phyloP scores from a whole-genome alignment of 2,113 vertebrate genomes.

The Spheniscus mendiculus region DNA sequence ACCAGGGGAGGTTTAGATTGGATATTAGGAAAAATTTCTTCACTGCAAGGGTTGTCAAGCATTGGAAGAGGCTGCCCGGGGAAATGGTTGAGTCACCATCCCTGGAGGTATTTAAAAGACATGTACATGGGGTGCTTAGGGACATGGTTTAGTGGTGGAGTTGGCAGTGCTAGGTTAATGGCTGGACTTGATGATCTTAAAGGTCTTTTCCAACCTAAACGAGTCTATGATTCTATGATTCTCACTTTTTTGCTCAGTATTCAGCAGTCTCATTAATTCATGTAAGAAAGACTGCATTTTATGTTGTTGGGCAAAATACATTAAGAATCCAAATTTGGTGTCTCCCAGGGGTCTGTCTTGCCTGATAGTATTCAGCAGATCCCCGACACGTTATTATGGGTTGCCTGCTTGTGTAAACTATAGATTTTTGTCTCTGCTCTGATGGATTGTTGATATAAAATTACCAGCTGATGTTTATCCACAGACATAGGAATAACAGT shows the following conservation, averaged over 20 bases:
- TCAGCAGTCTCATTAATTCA: not conserved
- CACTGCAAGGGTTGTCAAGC: too few species aligned
- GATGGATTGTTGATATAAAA: slow-evolving; percentile 3
- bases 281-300: not conserved
- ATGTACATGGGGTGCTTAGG: too few species aligned
- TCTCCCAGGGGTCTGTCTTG: not conserved
- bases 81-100: too few species aligned
- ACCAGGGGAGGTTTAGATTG: too few species aligned
- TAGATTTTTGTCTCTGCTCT: slow-evolving; percentile 1
- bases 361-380: not conserved
- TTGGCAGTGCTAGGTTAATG: too few species aligned
- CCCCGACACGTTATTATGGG: not conserved
- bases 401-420: not conserved
- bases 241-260: not conserved
- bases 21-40: too few species aligned
- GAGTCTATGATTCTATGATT: too few species aligned
- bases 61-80: too few species aligned
- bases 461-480: slow-evolving; percentile 42
- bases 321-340: not conserved
- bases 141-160: too few species aligned
- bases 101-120: too few species aligned
- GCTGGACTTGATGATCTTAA: too few species aligned
- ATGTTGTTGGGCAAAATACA: not conserved
- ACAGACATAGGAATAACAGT: slow-evolving; percentile 7
- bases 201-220: too few species aligned